A percentile compares a stretch with the other conserved stretches of the same genome.
These are phyloP conservation scores for Hycleus cichorii DNA, from an alignment of 1,140 invertebrate species.

Conservation along the genomic window DNA sequence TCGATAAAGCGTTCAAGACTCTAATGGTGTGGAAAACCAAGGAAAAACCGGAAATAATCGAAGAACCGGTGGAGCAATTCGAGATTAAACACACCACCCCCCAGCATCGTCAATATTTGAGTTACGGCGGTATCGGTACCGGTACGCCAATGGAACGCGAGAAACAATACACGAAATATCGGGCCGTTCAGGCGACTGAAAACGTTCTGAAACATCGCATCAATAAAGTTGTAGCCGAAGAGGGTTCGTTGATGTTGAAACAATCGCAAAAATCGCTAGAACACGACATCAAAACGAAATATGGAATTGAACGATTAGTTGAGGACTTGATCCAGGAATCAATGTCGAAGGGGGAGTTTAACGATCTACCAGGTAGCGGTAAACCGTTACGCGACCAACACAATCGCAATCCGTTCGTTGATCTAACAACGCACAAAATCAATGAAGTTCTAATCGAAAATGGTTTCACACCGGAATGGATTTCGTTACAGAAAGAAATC, in stretches of 20 bases:
- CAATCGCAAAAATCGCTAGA: slow-evolving; percentile 51
- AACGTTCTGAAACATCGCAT: slow-evolving; percentile 70
- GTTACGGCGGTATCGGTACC: slow-evolving; percentile 66
- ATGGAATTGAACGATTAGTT: slow-evolving; percentile 77
- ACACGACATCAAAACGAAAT: slow-evolving; percentile 72
- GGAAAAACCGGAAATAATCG: slow-evolving; percentile 41
- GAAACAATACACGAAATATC: slow-evolving; percentile 61
- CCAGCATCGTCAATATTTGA: slow-evolving; percentile 81
- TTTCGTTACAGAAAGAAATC: slow-evolving; percentile 75
- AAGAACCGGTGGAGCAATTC: slow-evolving; percentile 42
- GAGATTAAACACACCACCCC: slow-evolving; percentile 65
- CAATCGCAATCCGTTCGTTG: slow-evolving; percentile 73
- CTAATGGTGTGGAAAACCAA: slow-evolving; percentile 51
- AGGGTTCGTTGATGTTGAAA: slow-evolving; percentile 58
- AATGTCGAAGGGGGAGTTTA: slow-evolving; percentile 82
- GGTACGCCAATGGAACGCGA: slow-evolving; percentile 71
- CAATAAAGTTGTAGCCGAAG: slow-evolving; percentile 56
- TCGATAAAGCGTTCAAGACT: slow-evolving; percentile 40
- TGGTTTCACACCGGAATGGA: slow-evolving; percentile 84
- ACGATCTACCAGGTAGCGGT: slow-evolving; percentile 69
- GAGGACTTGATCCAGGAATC: slow-evolving; percentile 87
- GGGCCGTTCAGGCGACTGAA: slow-evolving; percentile 63
- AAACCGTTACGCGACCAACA: slow-evolving; percentile 65
- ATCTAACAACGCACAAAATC: slow-evolving; percentile 80
- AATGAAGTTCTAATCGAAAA: slow-evolving; percentile 85